Percentiles rank a stretch among this genome's conserved stretches.
phyloP scores from a whole-genome alignment of 2,888 invertebrate species.

The Thera britannica region DNA sequence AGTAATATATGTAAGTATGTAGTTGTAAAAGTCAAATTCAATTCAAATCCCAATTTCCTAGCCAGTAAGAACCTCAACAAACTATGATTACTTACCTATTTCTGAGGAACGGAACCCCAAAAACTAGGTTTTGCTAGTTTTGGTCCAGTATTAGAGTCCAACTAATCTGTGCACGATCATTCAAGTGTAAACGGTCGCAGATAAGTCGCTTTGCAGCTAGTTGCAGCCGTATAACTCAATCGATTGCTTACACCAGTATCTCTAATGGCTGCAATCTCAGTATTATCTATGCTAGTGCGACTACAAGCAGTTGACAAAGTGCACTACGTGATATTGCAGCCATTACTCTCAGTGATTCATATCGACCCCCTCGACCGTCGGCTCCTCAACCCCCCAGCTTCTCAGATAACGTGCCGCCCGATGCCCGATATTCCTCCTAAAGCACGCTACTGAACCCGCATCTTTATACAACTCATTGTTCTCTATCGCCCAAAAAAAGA shows the following conservation, averaged over 20 bases:
- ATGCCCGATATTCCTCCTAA: slow-evolving; percentile 39
- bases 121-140: slow-evolving; percentile 11
- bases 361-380: slow-evolving; percentile 66
- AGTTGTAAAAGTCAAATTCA: no score
- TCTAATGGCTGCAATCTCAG: slow-evolving; percentile 69
- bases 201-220: slow-evolving; percentile 38
- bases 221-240: slow-evolving; percentile 50
- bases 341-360: slow-evolving; percentile 84
- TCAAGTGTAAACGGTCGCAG: slow-evolving; percentile 18
- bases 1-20: no score
- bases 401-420: slow-evolving; percentile 63
- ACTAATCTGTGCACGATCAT: slow-evolving; percentile 18
- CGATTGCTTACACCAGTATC: slow-evolving; percentile 60
- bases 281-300: slow-evolving; percentile 80
- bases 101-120: background rate
- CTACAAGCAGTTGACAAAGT: slow-evolving; percentile 84
- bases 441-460: slow-evolving; percentile 34
- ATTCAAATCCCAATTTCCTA: no score
- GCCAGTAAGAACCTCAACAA: background rate
- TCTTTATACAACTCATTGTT: slow-evolving; percentile 49
- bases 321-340: slow-evolving; percentile 84
- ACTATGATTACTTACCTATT: background rate
- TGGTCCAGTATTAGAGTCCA: slow-evolving; percentile 6
- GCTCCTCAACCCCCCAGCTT: slow-evolving; percentile 58
- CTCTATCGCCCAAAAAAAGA: slow-evolving; percentile 39